These are phyloP conservation scores for Papilio gigon DNA, from an alignment of 2,888 invertebrate genomes.

Conservation along the genomic window DNA sequence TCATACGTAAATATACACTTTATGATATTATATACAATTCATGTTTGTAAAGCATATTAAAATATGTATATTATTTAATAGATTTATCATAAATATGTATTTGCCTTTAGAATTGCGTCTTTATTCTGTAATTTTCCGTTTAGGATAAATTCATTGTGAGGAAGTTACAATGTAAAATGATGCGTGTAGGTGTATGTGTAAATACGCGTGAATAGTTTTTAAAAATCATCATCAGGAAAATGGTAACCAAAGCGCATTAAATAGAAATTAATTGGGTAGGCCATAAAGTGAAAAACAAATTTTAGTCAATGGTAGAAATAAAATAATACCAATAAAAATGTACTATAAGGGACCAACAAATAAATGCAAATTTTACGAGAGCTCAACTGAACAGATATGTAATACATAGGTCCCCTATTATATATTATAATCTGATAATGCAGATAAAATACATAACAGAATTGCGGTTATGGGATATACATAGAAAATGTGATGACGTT, in stretches of 20 bases:
- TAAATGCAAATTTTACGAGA: too few relatives aligned
- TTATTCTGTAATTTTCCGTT: slow-evolving; percentile 34
- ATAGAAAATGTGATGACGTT: slow-evolving; percentile 12
- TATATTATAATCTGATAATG: background rate
- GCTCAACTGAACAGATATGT: background rate
- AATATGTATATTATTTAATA: slow-evolving; percentile 27
- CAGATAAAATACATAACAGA: background rate
- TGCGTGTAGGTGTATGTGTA: too few relatives aligned
- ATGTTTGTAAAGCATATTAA: slow-evolving; percentile 29
- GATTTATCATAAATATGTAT: slow-evolving; percentile 25
- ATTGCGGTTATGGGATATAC: background rate
- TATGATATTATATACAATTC: slow-evolving; percentile 24
- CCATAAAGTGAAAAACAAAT: too few relatives aligned
- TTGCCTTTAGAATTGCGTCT: slow-evolving; percentile 12
- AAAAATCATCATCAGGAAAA: background rate
- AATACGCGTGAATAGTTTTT: too few relatives aligned
- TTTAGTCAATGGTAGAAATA: too few relatives aligned
- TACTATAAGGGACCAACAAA: too few relatives aligned
- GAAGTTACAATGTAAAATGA: background rate
- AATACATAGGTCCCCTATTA: background rate
- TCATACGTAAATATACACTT: slow-evolving; percentile 29
- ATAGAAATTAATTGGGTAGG: too few relatives aligned
- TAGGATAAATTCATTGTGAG: slow-evolving; percentile 4
- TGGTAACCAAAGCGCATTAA: background rate
- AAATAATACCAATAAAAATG: too few relatives aligned